Percentiles rank a stretch among this genome's conserved stretches.
Conservation (phyloP, 2,888 invertebrate species). For the Heliconius hortense region DNA sequence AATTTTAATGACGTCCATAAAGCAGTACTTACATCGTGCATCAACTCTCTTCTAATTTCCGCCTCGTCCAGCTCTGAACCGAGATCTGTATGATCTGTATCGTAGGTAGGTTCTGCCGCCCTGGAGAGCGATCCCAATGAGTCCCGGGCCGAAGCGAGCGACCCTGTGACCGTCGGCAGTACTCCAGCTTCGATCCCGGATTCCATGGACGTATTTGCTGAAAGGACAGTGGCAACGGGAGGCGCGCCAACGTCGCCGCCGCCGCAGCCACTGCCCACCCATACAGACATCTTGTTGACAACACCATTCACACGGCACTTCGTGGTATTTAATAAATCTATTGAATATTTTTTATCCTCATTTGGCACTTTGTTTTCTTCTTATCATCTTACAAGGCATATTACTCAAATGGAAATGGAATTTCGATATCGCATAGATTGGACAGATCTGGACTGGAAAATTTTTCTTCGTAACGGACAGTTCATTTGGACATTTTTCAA, state of each 20-base stretch:
- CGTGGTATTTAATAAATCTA: constrained; percentile 33
- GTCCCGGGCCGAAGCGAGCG: constrained; percentile 80
- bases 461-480: constrained; percentile 40
- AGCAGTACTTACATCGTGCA: constrained; percentile 87
- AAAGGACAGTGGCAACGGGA: constrained; percentile 68
- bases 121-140: constrained; percentile 83
- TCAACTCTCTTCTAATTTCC: constrained; percentile 87
- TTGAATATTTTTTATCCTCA: constrained; percentile 27
- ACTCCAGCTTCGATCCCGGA: constrained; percentile 86
- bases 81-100: constrained; percentile 91
- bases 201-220: constrained; percentile 82
- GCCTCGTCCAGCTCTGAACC: constrained; percentile 91
- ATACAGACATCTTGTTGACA: constrained; percentile 72
- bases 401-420: constrained; percentile 20
- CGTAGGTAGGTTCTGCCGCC: constrained; percentile 85
- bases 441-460: constrained; percentile 45
- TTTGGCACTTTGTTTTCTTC: constrained; percentile 27
- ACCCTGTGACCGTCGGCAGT: constrained; percentile 88
- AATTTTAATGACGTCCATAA: not conserved
- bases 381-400: constrained; percentile 14
- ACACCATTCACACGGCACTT: constrained; percentile 69
- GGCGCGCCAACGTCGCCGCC: constrained; percentile 61
- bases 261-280: constrained; percentile 75
- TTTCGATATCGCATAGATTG: constrained; percentile 35
- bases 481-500: constrained; percentile 38